Evolutionary conservation across 2,113 vertebrate species (phyloP).

Genomic region (Syrrhaptes paradoxus): DNA sequence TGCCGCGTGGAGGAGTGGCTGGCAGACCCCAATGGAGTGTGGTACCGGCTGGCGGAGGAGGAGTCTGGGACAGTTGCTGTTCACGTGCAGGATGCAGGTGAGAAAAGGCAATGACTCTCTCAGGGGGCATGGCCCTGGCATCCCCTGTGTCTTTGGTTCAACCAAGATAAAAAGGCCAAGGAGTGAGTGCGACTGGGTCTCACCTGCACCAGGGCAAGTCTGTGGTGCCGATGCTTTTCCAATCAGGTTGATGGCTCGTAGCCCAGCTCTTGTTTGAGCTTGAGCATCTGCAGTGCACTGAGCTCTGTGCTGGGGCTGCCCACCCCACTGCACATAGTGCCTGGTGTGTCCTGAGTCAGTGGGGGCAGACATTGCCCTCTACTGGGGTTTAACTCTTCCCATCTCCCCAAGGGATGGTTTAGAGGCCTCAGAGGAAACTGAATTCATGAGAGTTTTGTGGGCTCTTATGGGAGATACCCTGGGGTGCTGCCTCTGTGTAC

Average conservation of each 20-base stretch:
- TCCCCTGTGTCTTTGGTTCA: background rate
- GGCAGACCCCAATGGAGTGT: constrained; percentile 84
- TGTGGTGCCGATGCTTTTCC: background rate
- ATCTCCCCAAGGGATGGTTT: background rate
- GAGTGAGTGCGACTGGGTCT: background rate
- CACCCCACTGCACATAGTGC: background rate
- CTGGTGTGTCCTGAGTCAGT: background rate
- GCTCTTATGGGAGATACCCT: background rate
- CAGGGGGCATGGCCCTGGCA: background rate
- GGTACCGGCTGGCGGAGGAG: constrained; percentile 92
- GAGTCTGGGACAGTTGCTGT: constrained; percentile 86
- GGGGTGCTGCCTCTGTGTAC: background rate
- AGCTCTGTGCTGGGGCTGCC: background rate
- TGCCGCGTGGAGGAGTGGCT: constrained; percentile 96
- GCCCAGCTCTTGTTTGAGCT: background rate
- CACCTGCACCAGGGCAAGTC: background rate
- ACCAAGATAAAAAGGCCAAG: background rate
- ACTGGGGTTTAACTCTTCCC: background rate
- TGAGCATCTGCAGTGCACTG: background rate
- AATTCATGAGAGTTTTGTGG: background rate
- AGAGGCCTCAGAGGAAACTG: background rate
- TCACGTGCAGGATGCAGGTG: constrained; percentile 85
- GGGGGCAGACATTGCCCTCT: rapidly evolving
- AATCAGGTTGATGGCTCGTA: rapidly evolving
- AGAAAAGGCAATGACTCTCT: background rate